Evolutionary conservation across 64 coral and sea anemone species (phyloP), one percentile per base, ranked within the genome.

Genomic region (Stichodactyla mertensii): DNA sequence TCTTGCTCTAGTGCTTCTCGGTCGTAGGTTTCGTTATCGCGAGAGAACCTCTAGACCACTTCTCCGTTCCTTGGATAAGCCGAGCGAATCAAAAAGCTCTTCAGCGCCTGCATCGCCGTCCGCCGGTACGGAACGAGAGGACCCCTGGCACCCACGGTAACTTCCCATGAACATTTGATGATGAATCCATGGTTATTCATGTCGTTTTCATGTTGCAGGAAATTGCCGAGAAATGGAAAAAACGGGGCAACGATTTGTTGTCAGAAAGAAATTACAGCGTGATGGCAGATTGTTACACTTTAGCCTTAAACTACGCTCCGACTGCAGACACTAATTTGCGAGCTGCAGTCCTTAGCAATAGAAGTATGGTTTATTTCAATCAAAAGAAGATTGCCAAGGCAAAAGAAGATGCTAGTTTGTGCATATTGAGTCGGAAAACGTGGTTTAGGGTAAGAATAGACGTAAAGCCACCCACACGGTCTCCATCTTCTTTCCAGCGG

Each of bases 281-380:
- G 12, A 82, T 92, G 61, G 79, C 62, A 57, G 84, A 83, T 18
- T 92, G 78, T 62, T 92, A 92, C 64, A 87, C 90, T 13, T 61
- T 92, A 55, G 90, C 85, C 26, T 61, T 92, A 19, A 82, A 87
- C 52, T 92, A 92, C 60, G 58, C 90, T 23, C 90, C 90, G 4
- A 58, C 77, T 7, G 64, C 51, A 66, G 74, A 83, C 64, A 16
- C 71, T 82, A 77, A 92, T 14, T 78, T 92, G 52, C 85, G 61
- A 6, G 85, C 84, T n/a, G 84, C 86, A 27, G 20, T 92, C 19
- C 78, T 87, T 51, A 87, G 90, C 55, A 92, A 92, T 83, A 82
- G 90, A 19, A 85, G 84, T 11, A 54, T 92, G 52, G 86, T 61
- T 59, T 54, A 82, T 52, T 62, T 92, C 59, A 92, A 56, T 22